Base-by-base conservation (phyloP, 2,797 vertebrate genomes). In the Cetoscarus ocellatus region DNA sequence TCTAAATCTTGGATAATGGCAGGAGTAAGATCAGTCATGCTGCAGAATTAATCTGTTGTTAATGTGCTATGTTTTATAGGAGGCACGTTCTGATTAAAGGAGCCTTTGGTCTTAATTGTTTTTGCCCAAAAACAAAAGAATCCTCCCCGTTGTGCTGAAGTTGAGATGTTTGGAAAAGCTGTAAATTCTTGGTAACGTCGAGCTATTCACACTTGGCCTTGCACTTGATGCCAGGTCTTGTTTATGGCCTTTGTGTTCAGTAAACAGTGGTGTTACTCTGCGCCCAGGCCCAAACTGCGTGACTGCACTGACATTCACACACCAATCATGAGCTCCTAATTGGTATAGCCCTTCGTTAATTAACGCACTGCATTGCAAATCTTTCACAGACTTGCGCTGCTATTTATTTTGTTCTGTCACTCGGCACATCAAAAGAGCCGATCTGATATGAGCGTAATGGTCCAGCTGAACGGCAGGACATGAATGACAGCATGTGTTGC, bases 281-380 rank as follows among this genome's bases (percentile, higher is more conserved):
- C 86, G 53, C 68, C 18, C 47, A 80, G 77, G 48, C 80, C 81
- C 57, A 52, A 71, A 73, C 91, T 90, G 91, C 86, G 85, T 93
- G 92, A 92, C 90, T 91, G 90, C 82, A 36, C 86, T 79, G 73
- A 86, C 76, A 84, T 88, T 91, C 90, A 80, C 90, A 87, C 90
- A 92, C 76, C 89, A 89, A 89, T 88, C 91, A 81, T 71, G 81
- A 79, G 36, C 51, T 80, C 87, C 80, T 94, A 93, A 94, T 94
- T 94, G 92, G 79, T 90, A 77, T 82, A 92, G 80, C 68, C 86
- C 88, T 82, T 85, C 74, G 77, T 92, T 91, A 93, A 94, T 93
- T 89, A 93, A 89, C 79, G 82, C 90, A 83, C 79, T 58, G 85
- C 85, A 19, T 84, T 75, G 88, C 86, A 75, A 87, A 84, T 81